Evolutionary conservation across 2,797 vertebrate species (phyloP).

Genomic region (Kryptopterus vitreolus): DNA sequence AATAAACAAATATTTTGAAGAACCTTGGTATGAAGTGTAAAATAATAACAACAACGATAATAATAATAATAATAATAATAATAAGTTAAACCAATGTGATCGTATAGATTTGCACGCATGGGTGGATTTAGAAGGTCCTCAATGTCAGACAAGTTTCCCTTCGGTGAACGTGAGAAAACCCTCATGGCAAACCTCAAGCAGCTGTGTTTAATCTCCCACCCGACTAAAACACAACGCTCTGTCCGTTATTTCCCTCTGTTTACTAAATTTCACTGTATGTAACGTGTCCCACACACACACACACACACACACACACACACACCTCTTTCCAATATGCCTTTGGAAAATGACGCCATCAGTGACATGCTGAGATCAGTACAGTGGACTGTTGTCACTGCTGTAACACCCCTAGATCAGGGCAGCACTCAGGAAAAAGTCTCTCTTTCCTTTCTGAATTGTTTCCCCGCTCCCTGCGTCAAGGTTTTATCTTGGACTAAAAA

Average conservation of each 20-base stretch:
- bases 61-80: too few relatives aligned
- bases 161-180: slow-evolving; percentile 13
- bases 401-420: slow-evolving; percentile 8
- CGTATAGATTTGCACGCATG: too few relatives aligned
- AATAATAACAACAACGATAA: too few relatives aligned
- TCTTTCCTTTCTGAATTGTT: slow-evolving; percentile 12
- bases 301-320: neutral
- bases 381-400: neutral
- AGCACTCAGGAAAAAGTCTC: slow-evolving; percentile 22
- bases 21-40: too few relatives aligned
- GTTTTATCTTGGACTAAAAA: slow-evolving; percentile 26
- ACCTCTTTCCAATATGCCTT: neutral
- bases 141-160: neutral
- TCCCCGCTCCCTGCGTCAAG: slow-evolving; percentile 17
- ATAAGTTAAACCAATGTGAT: too few relatives aligned
- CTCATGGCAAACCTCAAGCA: neutral
- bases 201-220: neutral
- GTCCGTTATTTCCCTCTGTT: neutral
- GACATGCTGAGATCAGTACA: neutral
- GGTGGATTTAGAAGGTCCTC: slow-evolving; percentile 37
- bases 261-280: neutral
- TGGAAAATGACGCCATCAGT: slow-evolving; percentile 4
- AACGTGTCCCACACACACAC: neutral
- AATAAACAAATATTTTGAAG: neutral
- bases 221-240: neutral